Evolutionary conservation across 2,888 invertebrate species (phyloP).

Genomic region (Oscheius sp.): DNA sequence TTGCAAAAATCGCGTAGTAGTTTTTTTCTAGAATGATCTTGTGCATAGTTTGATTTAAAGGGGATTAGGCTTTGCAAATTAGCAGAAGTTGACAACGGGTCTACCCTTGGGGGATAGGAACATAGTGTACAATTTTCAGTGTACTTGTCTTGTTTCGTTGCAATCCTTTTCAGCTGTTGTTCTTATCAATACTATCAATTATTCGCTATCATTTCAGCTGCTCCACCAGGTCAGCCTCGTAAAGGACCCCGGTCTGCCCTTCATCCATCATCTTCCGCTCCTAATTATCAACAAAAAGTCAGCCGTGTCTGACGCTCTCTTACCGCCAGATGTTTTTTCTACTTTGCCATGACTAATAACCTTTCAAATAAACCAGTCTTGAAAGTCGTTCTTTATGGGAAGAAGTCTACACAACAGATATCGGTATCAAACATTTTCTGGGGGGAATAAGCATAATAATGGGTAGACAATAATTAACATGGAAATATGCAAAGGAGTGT

Average conservation of each 20-base stretch:
- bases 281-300: constrained; percentile 31
- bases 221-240: constrained; percentile 2
- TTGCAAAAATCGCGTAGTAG: too few species aligned
- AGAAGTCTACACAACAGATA: too few species aligned
- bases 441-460: neutral
- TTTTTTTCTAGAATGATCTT: too few species aligned
- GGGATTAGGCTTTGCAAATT: too few species aligned
- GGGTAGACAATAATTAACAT: neutral
- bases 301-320: constrained; percentile 18
- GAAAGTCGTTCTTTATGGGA: too few species aligned
- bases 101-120: too few species aligned
- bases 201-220: constrained; percentile 1
- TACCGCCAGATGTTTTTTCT: neutral
- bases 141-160: too few species aligned
- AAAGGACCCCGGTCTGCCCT: constrained; percentile 8
- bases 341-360: neutral
- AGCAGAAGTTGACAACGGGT: too few species aligned
- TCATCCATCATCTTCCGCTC: constrained; percentile 20
- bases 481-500: neutral
- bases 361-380: neutral
- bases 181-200: too few species aligned
- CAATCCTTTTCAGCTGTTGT: too few species aligned
- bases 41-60: too few species aligned
- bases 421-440: neutral
- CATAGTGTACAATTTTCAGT: too few species aligned